Base-by-base conservation (phyloP, 2,888 invertebrate genomes). In the Nomada ferruginata region DNA sequence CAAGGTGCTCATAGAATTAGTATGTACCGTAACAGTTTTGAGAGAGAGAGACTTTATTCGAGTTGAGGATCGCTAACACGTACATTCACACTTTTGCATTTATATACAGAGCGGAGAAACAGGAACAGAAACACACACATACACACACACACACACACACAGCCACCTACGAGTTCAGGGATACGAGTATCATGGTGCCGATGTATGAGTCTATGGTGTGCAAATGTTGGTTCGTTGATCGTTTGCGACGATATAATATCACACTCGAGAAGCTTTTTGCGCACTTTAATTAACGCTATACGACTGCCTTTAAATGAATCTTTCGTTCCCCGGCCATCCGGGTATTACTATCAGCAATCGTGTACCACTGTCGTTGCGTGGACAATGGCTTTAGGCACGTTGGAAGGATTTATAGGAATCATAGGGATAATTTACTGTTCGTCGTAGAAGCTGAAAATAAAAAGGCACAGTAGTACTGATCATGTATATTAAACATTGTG, bases 381-480 rank as follows among this genome's bases (percentile, higher is more conserved):
- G 36, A 59, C 44, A 66, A 44, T 68, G 78, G 52, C 78, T 72
- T 57, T 55, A 52, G 69, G 61, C 61, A 70, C 50, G 57, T 60
- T 55, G 42, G 20, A 50, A 10, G 13, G 50, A 71, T 66, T 55
- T 68, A 53, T n/a, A 72, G 66, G 57, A 68, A 63, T 55, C 66
- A 29, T 80, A 80, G 71, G 55, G 57, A 59, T 80, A 80, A 80
- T 80, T 78, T 72, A 80, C 71, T 80, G 72, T 77, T 80, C 78
- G 71, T 80, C 71, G 78, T 80, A 80, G 80, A 77, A 63, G 72
- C 52, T 80, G 55, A n/a, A 52, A 80, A 78, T 80, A 80, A 80
- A 71, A 68, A 71, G 80, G 57, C 70, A 79, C 72, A 73, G 71
- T 66, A 64, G 71, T 72, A 72, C 71, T 61, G 66, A 63, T 55